Evolutionary conservation across 2,797 vertebrate genomes (phyloP), one percentile per base, ranked within the genome.

Genomic region (Cynodonichthys magdalenae): DNA sequence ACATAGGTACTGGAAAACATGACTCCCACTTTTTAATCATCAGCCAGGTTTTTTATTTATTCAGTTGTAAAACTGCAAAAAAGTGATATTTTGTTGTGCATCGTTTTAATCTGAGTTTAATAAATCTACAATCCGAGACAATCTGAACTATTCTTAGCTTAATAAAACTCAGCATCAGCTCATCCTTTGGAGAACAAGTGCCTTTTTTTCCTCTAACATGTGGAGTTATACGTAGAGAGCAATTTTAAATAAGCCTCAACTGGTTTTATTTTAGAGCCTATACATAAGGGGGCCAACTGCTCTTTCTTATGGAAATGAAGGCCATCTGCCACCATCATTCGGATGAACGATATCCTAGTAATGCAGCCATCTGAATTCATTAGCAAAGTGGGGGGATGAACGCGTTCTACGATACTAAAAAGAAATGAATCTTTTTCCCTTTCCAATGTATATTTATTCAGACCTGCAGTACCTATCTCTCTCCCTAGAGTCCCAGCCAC

Each of bases 231-330:
- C 69, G 66, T 66, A 53, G 66, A 83, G 80, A 87, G 77, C 77
- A 82, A 74, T 88, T 87, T 84, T 88, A 88, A 83, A 90, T 88
- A 87, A 89, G 80, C 77, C 86, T 90, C 84, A 81, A 85, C 88
- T 88, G 87, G 86, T 91, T 90, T 87, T 87, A 87, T 90, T 90
- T 90, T 85, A 82, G 81, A 79, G 84, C 66, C 81, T 78, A 80
- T 90, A 86, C 81, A 84, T 89, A 90, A 90, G 87, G 89, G 86
- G 86, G 81, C 86, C 86, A 86, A 87, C 86, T 88, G 83, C 89
- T 90, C 89, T 90, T 91, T 91, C 90, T 90, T 90, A 92, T 89
- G 91, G 89, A 92, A 90, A 91, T 90, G 87, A 91, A 91, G 89
- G 83, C 87, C 88, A 90, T 90, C 90, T 92, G 90, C 90, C 71